A percentile compares a stretch with the other conserved stretches of the same genome.
Conservation (phyloP, 2,113 vertebrate genomes). For the Esox niger region DNA sequence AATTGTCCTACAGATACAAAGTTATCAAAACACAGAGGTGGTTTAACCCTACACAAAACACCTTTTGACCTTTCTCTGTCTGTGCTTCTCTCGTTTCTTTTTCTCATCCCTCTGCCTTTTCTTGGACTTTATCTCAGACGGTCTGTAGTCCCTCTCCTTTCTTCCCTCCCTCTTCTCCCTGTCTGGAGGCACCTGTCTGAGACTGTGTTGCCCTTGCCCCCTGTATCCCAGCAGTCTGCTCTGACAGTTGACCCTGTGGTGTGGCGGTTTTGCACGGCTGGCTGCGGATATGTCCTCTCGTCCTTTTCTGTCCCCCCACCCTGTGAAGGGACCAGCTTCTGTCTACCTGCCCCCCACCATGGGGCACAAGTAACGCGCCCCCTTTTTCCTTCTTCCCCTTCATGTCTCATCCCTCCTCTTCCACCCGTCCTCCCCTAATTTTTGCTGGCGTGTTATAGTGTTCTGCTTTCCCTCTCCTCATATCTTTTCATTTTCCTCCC, state of each 20-base stretch:
- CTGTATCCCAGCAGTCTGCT: conserved; percentile 43
- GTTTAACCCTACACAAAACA: too few species aligned
- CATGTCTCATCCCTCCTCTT: background rate
- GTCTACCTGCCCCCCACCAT: conserved; percentile 30
- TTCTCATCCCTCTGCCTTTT: background rate
- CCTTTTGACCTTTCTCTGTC: too few species aligned
- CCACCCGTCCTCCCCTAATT: background rate
- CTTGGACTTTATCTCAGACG: too few species aligned
- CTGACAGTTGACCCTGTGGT: conserved; percentile 59
- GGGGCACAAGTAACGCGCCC: conserved; percentile 24
- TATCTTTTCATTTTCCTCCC: background rate
- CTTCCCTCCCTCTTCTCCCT: background rate
- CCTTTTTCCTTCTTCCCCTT: background rate
- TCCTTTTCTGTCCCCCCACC: conserved; percentile 58
- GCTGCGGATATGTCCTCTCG: conserved; percentile 58
- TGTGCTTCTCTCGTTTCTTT: too few species aligned
- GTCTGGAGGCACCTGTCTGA: conserved; percentile 40
- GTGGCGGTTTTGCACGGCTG: conserved; percentile 51
- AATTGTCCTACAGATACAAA: too few species aligned
- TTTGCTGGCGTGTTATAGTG: background rate
- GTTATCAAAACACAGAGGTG: too few species aligned
- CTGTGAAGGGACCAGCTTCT: conserved; percentile 39
- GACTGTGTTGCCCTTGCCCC: conserved; percentile 44
- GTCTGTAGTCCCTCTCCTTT: background rate
- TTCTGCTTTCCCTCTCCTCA: background rate